Percentiles rank a stretch among this genome's conserved stretches.
These are phyloP conservation scores for Nudaria mundana DNA, from an alignment of 2,888 invertebrate species.

Conservation along the genomic window DNA sequence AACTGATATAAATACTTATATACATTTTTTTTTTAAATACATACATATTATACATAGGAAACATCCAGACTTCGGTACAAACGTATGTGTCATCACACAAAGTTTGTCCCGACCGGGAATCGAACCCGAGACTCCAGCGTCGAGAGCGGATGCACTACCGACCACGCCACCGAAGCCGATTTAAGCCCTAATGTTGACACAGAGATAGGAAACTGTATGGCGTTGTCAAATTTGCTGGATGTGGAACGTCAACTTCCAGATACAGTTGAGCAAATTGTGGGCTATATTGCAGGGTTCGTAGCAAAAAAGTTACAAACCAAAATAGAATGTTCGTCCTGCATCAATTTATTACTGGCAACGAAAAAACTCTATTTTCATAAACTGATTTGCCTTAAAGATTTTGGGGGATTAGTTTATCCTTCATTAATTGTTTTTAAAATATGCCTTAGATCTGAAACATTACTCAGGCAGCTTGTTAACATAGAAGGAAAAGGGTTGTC, in stretches of 20 bases:
- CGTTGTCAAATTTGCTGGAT: neutral
- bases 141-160: too few relatives aligned
- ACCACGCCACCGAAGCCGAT: too few relatives aligned
- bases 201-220: neutral
- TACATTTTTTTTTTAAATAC: too few relatives aligned
- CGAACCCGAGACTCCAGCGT: too few relatives aligned
- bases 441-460: neutral
- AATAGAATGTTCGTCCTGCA: neutral
- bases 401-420: neutral
- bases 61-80: too few relatives aligned
- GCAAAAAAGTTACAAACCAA: neutral
- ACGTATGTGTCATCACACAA: too few relatives aligned
- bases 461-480: neutral
- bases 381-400: neutral
- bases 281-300: neutral
- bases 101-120: too few relatives aligned
- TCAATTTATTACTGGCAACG: neutral
- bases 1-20: too few relatives aligned
- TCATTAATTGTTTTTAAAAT: neutral
- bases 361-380: neutral
- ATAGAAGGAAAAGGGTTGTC: neutral
- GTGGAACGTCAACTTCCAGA: neutral
- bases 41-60: too few relatives aligned
- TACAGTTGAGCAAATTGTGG: neutral
- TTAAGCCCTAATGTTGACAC: neutral